Conservation (phyloP, 2,888 invertebrate genomes). For the Chloroclysta siterata region DNA sequence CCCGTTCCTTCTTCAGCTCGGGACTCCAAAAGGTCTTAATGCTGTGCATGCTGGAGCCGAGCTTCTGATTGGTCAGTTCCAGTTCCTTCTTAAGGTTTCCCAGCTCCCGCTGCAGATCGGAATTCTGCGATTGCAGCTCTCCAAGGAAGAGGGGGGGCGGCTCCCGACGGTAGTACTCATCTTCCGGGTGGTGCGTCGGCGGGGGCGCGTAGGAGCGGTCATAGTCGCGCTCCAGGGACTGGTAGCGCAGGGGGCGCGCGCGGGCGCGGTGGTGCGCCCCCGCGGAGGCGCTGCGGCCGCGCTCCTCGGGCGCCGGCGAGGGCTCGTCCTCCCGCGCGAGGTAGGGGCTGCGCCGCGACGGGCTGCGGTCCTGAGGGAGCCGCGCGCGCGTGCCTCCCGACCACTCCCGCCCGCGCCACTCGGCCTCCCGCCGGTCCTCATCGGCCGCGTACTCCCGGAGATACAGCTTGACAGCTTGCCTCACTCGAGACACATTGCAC, state of each 20-base stretch:
- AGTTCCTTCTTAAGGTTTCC: slow-evolving; percentile 95
- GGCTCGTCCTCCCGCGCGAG: slow-evolving; percentile 92
- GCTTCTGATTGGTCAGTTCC: slow-evolving; percentile 98
- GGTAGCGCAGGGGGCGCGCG: slow-evolving; percentile 90
- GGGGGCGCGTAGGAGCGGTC: slow-evolving; percentile 95
- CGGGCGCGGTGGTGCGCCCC: slow-evolving; percentile 91
- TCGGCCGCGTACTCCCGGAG: slow-evolving; percentile 84
- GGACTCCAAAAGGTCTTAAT: slow-evolving; percentile 99
- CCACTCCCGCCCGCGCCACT: slow-evolving; percentile 83
- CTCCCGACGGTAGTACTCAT: slow-evolving; percentile 83
- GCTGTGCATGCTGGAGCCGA: slow-evolving; percentile 99
- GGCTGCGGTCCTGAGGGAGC: slow-evolving; percentile 95
- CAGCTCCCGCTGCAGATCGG: slow-evolving; percentile 96
- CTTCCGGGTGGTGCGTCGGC: slow-evolving; percentile 88
- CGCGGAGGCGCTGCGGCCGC: slow-evolving; percentile 90
- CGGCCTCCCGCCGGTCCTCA: slow-evolving; percentile 83
- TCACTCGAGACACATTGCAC: slow-evolving; percentile 78
- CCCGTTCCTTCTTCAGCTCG: slow-evolving; percentile 98
- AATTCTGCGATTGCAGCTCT: slow-evolving; percentile 96
- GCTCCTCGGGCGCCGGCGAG: slow-evolving; percentile 92
- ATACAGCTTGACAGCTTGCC: slow-evolving; percentile 83
- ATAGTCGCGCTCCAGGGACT: slow-evolving; percentile 91
- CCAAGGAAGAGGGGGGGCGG: slow-evolving; percentile 90
- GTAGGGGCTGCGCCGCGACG: slow-evolving; percentile 92
- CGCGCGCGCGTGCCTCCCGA: slow-evolving; percentile 83